A percentile compares a stretch with the other conserved stretches of the same genome.
Conservation (phyloP, 2,113 vertebrate species). For the Rhodinocichla rosea region DNA sequence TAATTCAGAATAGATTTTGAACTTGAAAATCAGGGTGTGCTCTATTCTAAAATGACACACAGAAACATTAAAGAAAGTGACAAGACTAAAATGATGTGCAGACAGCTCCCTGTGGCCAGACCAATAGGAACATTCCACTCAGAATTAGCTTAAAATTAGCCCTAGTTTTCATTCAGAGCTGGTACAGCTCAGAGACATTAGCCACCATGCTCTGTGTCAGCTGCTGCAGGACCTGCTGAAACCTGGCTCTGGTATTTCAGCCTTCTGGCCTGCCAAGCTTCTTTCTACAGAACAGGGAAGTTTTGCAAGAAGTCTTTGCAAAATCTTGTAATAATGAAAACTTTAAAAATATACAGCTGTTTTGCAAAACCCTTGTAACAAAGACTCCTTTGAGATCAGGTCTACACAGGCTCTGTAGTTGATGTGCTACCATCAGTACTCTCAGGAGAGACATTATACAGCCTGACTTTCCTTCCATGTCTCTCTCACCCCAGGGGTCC, state of each 20-base stretch:
- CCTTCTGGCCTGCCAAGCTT: neutral
- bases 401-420: neutral
- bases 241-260: neutral
- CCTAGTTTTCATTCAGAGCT: constrained; percentile 6
- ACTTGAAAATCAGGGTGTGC: neutral
- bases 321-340: constrained; percentile 58
- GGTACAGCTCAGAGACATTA: neutral
- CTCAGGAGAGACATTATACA: constrained; percentile 42
- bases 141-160: constrained; percentile 16
- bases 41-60: neutral
- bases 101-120: neutral
- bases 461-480: neutral
- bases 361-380: neutral
- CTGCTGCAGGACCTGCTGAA: constrained; percentile 28
- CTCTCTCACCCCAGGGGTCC: neutral
- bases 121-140: neutral
- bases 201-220: neutral
- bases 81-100: neutral
- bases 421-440: constrained; percentile 9
- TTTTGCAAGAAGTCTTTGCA: constrained; percentile 54
- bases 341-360: constrained; percentile 46
- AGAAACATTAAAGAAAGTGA: constrained; percentile 21
- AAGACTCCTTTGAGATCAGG: constrained; percentile 39
- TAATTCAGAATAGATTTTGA: neutral
- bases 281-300: neutral